Evolutionary conservation across 2,888 invertebrate genomes (phyloP).

Genomic region (Melanotus villosus): DNA sequence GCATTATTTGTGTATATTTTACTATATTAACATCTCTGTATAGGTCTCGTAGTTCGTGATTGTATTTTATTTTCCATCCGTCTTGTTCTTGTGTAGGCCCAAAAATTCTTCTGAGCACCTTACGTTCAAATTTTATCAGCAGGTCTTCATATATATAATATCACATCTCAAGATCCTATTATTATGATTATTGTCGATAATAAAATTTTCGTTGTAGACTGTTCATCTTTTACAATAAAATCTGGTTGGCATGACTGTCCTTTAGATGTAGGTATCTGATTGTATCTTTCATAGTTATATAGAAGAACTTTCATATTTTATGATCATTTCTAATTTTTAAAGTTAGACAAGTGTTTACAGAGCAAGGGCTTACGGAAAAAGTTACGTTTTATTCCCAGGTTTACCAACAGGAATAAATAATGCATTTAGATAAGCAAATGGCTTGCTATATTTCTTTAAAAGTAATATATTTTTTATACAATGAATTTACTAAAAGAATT

Average conservation of each 20-base stretch:
- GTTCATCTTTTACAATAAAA: conserved; percentile 15
- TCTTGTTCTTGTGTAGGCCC: too few species aligned
- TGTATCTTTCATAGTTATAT: conserved; percentile 23
- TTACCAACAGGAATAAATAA: conserved; percentile 8
- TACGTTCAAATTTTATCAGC: too few species aligned
- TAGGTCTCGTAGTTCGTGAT: too few species aligned
- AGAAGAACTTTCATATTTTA: conserved; percentile 12
- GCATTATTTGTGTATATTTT: too few species aligned
- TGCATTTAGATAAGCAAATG: conserved; percentile 8
- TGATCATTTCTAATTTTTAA: not conserved
- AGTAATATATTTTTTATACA: conserved; percentile 7
- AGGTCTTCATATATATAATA: too few species aligned
- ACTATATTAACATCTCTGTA: too few species aligned
- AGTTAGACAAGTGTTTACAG: conserved; percentile 9
- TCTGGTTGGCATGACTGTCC: conserved; percentile 21
- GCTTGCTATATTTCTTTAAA: conserved; percentile 6
- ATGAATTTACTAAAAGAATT: conserved; percentile 9
- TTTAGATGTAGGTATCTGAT: conserved; percentile 16
- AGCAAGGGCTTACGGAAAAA: conserved; percentile 2
- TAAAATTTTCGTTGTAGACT: conserved; percentile 13
- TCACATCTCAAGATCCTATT: too few species aligned
- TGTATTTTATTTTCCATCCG: too few species aligned
- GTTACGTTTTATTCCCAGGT: conserved; percentile 8
- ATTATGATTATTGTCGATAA: too few species aligned
- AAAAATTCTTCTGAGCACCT: too few species aligned